phyloP scores from a whole-genome alignment of 2,113 vertebrate genomes.

The Oriolus oriolus region DNA sequence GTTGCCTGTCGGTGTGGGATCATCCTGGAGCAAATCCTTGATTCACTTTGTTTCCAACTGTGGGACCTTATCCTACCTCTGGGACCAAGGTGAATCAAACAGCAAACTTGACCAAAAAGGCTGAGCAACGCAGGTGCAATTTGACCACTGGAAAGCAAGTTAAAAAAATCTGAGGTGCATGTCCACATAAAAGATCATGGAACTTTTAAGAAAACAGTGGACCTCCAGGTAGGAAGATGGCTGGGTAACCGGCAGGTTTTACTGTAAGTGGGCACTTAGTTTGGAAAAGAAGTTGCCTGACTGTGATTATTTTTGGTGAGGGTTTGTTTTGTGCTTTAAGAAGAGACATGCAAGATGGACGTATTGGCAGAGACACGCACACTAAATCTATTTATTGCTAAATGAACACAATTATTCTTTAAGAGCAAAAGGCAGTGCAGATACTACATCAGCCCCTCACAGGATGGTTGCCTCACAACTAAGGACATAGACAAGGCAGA shows the following conservation, averaged over 20 bases:
- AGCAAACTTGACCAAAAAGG: not conserved
- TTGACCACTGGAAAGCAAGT: not conserved
- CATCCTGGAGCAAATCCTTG: not conserved
- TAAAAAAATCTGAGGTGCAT: not conserved
- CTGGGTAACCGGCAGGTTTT: not conserved
- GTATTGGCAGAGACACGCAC: not conserved
- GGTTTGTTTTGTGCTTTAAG: not conserved
- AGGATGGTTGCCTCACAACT: not conserved
- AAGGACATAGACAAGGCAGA: not conserved
- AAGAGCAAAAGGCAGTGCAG: not conserved
- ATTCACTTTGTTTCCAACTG: not conserved
- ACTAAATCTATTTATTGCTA: not conserved
- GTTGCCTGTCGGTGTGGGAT: not conserved
- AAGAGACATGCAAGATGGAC: not conserved
- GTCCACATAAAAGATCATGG: not conserved
- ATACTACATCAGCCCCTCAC: too few relatives aligned
- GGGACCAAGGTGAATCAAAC: not conserved
- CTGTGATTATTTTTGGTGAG: not conserved
- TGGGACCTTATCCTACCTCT: not conserved
- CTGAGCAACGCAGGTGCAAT: not conserved
- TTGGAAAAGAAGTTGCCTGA: not conserved
- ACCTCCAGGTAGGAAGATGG: not conserved
- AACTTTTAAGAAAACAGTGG: not conserved
- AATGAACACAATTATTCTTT: not conserved
- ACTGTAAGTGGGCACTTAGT: not conserved